phyloP scores from a whole-genome alignment of 2,888 invertebrate genomes.

The Agrochola lychnidis region DNA sequence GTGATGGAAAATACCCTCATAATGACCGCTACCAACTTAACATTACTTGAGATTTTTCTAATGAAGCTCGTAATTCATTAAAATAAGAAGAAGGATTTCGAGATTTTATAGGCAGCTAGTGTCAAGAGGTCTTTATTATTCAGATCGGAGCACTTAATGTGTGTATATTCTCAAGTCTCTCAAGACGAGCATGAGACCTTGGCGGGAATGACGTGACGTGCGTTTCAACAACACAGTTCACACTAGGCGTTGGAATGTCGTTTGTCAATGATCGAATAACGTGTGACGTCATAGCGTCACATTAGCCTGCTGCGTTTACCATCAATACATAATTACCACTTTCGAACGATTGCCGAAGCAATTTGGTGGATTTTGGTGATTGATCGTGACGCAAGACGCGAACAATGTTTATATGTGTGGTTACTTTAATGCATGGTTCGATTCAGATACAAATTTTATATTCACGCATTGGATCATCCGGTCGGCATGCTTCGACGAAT shows the following conservation, averaged over 20 bases:
- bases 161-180: slow-evolving; percentile 75
- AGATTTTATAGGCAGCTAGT: slow-evolving; percentile 65
- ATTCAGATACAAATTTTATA: slow-evolving; percentile 79
- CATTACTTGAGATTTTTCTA: slow-evolving; percentile 30
- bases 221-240: slow-evolving; percentile 85
- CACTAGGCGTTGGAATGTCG: slow-evolving; percentile 88
- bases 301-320: slow-evolving; percentile 80
- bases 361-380: slow-evolving; percentile 79
- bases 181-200: slow-evolving; percentile 86
- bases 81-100: slow-evolving; percentile 54
- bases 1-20: slow-evolving; percentile 23
- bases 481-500: slow-evolving; percentile 80
- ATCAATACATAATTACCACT: slow-evolving; percentile 79
- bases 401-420: slow-evolving; percentile 78
- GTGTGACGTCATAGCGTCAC: slow-evolving; percentile 85
- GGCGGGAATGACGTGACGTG: slow-evolving; percentile 84
- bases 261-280: slow-evolving; percentile 89
- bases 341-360: slow-evolving; percentile 76
- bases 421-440: slow-evolving; percentile 75
- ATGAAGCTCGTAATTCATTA: slow-evolving; percentile 45
- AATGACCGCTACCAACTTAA: slow-evolving; percentile 16
- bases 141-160: slow-evolving; percentile 71
- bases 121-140: slow-evolving; percentile 70
- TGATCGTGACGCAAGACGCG: slow-evolving; percentile 77
- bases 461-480: slow-evolving; percentile 83